Base-by-base conservation (phyloP, 2,888 invertebrate genomes). In the Spodoptera littoralis region DNA sequence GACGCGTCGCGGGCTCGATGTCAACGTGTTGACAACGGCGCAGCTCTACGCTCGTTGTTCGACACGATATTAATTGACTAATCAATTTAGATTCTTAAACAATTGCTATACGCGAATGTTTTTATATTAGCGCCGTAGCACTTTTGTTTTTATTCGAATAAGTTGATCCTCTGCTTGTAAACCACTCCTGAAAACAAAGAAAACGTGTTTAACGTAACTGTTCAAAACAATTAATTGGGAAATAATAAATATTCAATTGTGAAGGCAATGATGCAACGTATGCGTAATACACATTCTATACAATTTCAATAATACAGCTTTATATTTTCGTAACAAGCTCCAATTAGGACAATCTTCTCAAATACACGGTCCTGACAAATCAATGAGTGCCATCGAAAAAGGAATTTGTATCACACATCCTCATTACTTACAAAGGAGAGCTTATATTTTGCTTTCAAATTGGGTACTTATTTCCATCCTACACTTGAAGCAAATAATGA, bases 141-240 rank as follows among this genome's bases (percentile, higher is more conserved):
- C 92, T 88, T 83, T 81, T 85, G 83, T 84, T 85, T 88, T 90
- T 86, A 89, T 88, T 86, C 84, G 86, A 85, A 80, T 83, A 80
- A 83, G 86, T 86, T 83, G 85, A 87, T 90, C 85, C 83, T 90
- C 87, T 85, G 87, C 88, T 87, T 90, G 88, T 87, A 87, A 88
- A 89, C 85, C 89, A 90, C 90, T 90, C 91, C 94, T 94, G 93
- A 71, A 92, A 92, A 70, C 90, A 88, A 81, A 75, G 83, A 88
- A 88, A 80, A 79, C 12, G 58, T 60, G 50, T 60, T 68, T 73
- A 47, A 18, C 1, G 22, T 42, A 67, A 70, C 58, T 30, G 13
- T 50, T 57, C 27, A 45, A 9, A 47, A 2, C 46, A 55, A 47
- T 18, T 18, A 43, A 51, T 48, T 11, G 3, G 4, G 13, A 47